Conservation (phyloP, 1,140 invertebrate genomes). For the Caenorhabditis inopinata region DNA sequence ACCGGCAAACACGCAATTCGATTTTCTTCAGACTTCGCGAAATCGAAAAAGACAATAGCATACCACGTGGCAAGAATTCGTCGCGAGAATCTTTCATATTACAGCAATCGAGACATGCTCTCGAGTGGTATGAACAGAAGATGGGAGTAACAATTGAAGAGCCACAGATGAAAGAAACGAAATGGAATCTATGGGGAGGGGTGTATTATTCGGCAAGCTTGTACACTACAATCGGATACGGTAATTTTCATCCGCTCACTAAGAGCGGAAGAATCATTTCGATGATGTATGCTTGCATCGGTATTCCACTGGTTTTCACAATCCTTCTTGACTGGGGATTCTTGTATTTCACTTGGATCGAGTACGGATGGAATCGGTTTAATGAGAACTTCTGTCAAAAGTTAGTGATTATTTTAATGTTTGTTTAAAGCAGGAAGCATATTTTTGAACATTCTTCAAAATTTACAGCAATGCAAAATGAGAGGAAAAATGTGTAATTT, state of each 20-base stretch:
- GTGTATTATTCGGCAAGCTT: constrained; percentile 44
- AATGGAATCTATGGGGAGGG: constrained; percentile 48
- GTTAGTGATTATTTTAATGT: not conserved
- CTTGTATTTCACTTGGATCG: constrained; percentile 47
- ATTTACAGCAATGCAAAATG: too few relatives aligned
- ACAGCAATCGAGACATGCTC: constrained; percentile 32
- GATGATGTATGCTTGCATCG: constrained; percentile 46
- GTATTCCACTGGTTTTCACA: constrained; percentile 43
- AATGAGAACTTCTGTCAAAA: constrained; percentile 46
- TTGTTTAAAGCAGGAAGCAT: not conserved
- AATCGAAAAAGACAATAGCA: constrained; percentile 35
- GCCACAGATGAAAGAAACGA: constrained; percentile 38
- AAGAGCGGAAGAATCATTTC: constrained; percentile 41
- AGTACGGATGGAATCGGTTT: constrained; percentile 44
- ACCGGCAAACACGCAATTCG: not conserved
- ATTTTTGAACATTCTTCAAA: too few relatives aligned
- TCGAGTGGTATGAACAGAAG: constrained; percentile 45
- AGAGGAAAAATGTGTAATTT: too few relatives aligned
- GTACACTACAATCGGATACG: constrained; percentile 49
- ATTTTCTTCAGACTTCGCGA: constrained; percentile 38
- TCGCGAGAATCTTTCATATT: constrained; percentile 34
- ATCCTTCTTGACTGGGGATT: constrained; percentile 48
- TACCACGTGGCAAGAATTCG: constrained; percentile 4
- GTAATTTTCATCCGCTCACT: constrained; percentile 41
- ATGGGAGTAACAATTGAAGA: constrained; percentile 32